phyloP scores from a whole-genome alignment of 2,113 vertebrate genomes.

The Rhombomys opimus region DNA sequence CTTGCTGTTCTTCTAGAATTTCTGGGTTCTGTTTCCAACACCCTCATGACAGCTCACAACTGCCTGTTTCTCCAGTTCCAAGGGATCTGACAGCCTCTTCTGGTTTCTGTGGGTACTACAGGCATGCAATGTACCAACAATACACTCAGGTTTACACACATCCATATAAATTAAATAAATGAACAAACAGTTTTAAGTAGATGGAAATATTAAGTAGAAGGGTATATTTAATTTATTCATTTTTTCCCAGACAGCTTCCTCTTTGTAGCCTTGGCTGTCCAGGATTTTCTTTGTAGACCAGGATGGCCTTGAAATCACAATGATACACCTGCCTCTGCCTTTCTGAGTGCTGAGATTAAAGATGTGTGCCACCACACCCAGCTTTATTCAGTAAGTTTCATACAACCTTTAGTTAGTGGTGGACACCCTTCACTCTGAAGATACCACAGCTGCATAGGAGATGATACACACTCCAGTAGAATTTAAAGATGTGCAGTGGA shows the following conservation, averaged over 20 bases:
- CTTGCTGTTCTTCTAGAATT: neutral
- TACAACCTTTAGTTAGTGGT: neutral
- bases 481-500: neutral
- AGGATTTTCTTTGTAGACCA: too few species aligned
- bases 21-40: neutral
- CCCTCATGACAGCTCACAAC: neutral
- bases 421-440: neutral
- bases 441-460: neutral
- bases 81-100: neutral
- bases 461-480: neutral
- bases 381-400: neutral
- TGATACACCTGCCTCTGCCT: too few species aligned
- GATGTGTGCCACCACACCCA: too few species aligned
- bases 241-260: too few species aligned
- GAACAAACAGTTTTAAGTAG: neutral
- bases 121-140: too few species aligned
- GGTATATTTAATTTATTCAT: neutral
- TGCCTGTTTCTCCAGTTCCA: neutral
- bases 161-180: neutral
- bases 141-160: neutral
- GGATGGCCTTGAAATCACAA: too few species aligned
- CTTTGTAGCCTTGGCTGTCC: too few species aligned
- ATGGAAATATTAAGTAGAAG: neutral
- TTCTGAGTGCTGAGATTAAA: too few species aligned
- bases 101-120: neutral